phyloP scores from a whole-genome alignment of 2,797 vertebrate species.

The Pangasius krempfi region DNA sequence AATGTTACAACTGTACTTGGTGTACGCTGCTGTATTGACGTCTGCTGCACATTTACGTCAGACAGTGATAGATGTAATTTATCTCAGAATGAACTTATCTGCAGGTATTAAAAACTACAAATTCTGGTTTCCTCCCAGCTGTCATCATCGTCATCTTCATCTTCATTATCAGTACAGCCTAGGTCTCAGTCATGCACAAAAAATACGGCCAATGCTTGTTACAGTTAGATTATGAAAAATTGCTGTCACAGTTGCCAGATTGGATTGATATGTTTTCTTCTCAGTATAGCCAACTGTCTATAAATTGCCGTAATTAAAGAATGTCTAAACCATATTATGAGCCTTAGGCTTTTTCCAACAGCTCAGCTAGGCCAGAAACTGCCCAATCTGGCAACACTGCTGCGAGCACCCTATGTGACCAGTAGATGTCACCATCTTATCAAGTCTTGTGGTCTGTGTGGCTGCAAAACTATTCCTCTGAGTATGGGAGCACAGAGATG shows the following conservation, averaged over 20 bases:
- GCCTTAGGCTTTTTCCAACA: neutral
- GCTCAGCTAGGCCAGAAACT: neutral
- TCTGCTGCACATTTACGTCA: neutral
- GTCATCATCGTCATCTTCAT: neutral
- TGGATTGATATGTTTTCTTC: neutral
- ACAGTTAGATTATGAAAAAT: neutral
- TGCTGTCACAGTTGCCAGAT: neutral
- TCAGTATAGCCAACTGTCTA: neutral
- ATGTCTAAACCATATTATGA: neutral
- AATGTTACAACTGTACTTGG: neutral
- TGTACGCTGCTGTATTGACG: neutral
- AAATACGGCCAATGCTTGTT: neutral
- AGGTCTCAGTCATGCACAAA: neutral
- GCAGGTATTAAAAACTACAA: neutral
- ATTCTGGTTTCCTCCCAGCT: neutral
- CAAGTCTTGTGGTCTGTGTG: neutral
- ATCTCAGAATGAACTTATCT: neutral
- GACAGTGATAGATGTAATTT: neutral
- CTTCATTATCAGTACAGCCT: neutral
- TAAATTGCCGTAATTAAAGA: neutral
- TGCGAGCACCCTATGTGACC: conserved; percentile 1
- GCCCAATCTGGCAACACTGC: neutral
- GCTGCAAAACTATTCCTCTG: neutral
- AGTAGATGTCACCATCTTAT: conserved; percentile 49
- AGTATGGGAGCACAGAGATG: neutral